Evolutionary conservation across 2,797 vertebrate genomes (phyloP).

Genomic region (Bryconaethiops microstoma): DNA sequence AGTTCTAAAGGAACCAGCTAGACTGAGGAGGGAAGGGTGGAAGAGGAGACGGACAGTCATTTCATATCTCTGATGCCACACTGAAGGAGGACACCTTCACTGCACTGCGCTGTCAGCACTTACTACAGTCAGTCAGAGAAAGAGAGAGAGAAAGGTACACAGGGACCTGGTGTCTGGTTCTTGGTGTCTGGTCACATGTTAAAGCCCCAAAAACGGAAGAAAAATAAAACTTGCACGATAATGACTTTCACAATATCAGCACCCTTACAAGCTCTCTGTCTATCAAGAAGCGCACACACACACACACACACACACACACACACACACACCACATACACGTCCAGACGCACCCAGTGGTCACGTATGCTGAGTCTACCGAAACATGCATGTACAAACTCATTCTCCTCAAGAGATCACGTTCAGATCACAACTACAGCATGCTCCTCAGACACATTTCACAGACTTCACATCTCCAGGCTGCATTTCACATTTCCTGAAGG

Average conservation of each 20-base stretch:
- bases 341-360: background rate
- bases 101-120: constrained; percentile 53
- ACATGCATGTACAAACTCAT: background rate
- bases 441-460: background rate
- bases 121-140: constrained; percentile 14
- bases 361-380: background rate
- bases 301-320: background rate
- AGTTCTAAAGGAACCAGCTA: too few species aligned
- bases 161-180: constrained; percentile 34
- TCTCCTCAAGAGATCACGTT: background rate
- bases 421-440: background rate
- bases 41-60: background rate
- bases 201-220: constrained; percentile 38
- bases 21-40: background rate
- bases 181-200: constrained; percentile 45
- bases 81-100: constrained; percentile 62
- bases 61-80: constrained; percentile 46
- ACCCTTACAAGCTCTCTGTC: background rate
- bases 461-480: background rate
- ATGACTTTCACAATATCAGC: constrained; percentile 51
- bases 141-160: background rate
- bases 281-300: background rate
- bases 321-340: too few species aligned
- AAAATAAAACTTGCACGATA: constrained; percentile 35
- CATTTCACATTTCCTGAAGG: background rate